phyloP scores from a whole-genome alignment of 2,797 vertebrate genomes.

The Microhierax caerulescens region DNA sequence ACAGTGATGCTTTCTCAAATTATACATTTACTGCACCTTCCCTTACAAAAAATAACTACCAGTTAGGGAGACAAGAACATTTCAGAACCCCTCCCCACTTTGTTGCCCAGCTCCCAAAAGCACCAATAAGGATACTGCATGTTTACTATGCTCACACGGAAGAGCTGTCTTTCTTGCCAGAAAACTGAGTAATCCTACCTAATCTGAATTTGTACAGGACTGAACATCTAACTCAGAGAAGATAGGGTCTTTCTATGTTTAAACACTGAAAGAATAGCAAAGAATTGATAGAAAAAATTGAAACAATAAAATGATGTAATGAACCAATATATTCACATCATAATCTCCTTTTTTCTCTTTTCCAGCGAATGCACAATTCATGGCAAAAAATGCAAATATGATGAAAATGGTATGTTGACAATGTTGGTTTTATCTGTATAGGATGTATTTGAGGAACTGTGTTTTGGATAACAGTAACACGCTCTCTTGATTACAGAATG shows the following conservation, averaged over 20 bases:
- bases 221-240: background rate
- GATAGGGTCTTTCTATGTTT: background rate
- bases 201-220: background rate
- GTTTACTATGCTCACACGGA: background rate
- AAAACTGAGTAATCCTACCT: background rate
- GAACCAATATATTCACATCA: background rate
- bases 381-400: slow-evolving; percentile 59
- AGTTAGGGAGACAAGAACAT: background rate
- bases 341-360: background rate
- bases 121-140: background rate
- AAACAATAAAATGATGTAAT: background rate
- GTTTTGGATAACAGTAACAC: background rate
- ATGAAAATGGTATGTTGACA: slow-evolving; percentile 62
- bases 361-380: slow-evolving; percentile 64
- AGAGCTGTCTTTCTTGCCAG: background rate
- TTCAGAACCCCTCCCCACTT: background rate
- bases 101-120: background rate
- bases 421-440: background rate
- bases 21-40: background rate
- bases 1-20: background rate
- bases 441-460: background rate
- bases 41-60: background rate
- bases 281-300: background rate
- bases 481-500: slow-evolving; percentile 76
- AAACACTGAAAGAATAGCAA: background rate